A percentile compares a stretch with the other conserved stretches of the same genome.
Evolutionary conservation across 2,113 vertebrate species (phyloP).

Genomic region (Chamaea fasciata): DNA sequence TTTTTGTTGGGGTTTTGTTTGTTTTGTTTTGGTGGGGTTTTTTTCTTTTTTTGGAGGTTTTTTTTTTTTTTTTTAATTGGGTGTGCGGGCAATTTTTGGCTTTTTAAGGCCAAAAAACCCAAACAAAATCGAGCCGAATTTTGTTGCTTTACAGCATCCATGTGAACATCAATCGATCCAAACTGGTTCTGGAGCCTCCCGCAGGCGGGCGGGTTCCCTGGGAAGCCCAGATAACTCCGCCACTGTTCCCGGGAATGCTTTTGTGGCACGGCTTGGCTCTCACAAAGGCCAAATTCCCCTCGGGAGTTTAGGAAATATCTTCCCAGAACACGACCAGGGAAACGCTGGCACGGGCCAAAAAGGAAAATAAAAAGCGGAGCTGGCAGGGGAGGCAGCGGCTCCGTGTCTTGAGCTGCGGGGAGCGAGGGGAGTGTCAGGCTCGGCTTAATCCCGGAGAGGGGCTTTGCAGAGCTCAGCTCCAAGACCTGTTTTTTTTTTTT

Average conservation of each 20-base stretch:
- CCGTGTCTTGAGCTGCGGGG: neutral
- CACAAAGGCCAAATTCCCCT: neutral
- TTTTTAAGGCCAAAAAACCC: no score
- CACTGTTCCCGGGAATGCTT: neutral
- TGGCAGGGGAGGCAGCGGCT: neutral
- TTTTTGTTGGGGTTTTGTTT: neutral
- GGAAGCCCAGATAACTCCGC: neutral
- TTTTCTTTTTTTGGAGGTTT: neutral
- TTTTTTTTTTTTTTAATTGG: neutral
- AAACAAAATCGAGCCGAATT: neutral
- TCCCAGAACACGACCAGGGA: constrained; percentile 24
- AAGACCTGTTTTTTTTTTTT: neutral
- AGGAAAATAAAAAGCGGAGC: neutral
- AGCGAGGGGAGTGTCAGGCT: accelerated
- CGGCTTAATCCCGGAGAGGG: neutral
- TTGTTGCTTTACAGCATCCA: neutral
- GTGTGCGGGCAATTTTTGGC: neutral
- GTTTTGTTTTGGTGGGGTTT: neutral
- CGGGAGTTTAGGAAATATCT: neutral
- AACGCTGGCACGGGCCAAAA: neutral
- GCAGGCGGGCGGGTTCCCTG: no score
- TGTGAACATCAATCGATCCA: neutral
- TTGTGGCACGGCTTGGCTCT: neutral
- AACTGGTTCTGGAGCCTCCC: no score
- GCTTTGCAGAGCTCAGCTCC: neutral